Evolutionary conservation across 2,797 vertebrate species (phyloP).

Genomic region (Cyprinella venusta): DNA sequence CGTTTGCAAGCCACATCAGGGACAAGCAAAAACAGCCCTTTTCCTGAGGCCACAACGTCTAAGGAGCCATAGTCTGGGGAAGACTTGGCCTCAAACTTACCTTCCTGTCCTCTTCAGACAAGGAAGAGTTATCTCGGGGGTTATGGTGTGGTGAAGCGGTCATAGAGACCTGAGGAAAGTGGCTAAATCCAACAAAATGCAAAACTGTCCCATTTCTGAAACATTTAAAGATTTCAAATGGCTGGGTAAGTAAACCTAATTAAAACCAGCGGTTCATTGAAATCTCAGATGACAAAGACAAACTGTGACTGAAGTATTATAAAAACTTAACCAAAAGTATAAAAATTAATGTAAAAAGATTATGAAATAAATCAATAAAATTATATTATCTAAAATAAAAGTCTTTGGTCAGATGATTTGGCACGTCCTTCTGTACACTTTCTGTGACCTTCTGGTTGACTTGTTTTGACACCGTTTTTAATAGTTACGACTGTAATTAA

Average conservation of each 20-base stretch:
- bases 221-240: neutral
- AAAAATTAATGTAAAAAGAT: neutral
- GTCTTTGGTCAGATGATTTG: slow-evolving; percentile 4
- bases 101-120: slow-evolving; percentile 75
- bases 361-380: neutral
- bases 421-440: slow-evolving; percentile 26
- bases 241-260: neutral
- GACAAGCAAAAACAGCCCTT: slow-evolving; percentile 62
- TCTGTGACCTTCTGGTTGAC: slow-evolving; percentile 14
- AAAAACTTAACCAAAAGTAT: neutral
- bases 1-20: slow-evolving; percentile 51
- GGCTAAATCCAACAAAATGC: slow-evolving; percentile 17
- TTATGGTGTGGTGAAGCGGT: slow-evolving; percentile 47
- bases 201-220: slow-evolving; percentile 19
- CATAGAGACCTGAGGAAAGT: slow-evolving; percentile 40
- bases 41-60: slow-evolving; percentile 62
- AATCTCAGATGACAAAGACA: neutral
- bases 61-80: slow-evolving; percentile 55
- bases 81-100: slow-evolving; percentile 57
- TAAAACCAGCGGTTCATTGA: neutral
- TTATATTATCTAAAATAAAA: neutral
- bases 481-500: slow-evolving; percentile 52
- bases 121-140: slow-evolving; percentile 51
- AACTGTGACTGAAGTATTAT: neutral
- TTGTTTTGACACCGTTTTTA: slow-evolving; percentile 59